These are phyloP conservation scores for Hermetia illucens DNA, from an alignment of 1,140 invertebrate genomes.

Conservation along the genomic window DNA sequence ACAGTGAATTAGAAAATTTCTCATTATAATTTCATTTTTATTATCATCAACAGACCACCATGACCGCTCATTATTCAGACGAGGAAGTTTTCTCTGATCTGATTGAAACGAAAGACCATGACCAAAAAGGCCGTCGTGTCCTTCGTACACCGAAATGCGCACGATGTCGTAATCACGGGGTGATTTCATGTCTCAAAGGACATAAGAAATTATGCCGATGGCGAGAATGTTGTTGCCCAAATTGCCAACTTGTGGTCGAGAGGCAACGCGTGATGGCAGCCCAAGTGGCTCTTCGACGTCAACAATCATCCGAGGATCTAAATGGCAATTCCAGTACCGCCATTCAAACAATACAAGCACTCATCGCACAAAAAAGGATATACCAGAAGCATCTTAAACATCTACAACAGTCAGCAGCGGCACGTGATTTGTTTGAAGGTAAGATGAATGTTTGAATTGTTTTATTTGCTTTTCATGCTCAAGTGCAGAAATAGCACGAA, in stretches of 20 bases:
- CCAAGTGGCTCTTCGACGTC: conserved; percentile 52
- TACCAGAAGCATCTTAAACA: conserved; percentile 43
- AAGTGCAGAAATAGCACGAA: too few relatives aligned
- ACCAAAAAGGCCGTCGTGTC: conserved; percentile 14
- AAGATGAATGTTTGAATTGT: too few relatives aligned
- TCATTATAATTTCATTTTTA: too few relatives aligned
- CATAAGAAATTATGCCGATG: conserved; percentile 70
- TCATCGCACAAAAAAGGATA: conserved; percentile 37
- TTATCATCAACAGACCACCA: too few relatives aligned
- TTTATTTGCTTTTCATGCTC: too few relatives aligned
- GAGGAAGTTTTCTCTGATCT: too few relatives aligned
- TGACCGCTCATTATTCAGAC: too few relatives aligned
- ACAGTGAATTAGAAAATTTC: too few relatives aligned
- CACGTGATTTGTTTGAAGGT: too few relatives aligned
- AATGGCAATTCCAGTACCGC: not conserved
- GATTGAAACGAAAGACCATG: not conserved
- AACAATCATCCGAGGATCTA: conserved; percentile 41
- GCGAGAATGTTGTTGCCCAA: conserved; percentile 68
- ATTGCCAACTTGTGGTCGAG: conserved; percentile 76
- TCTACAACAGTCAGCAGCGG: conserved; percentile 38
- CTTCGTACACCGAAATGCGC: conserved; percentile 75
- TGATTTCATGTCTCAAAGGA: conserved; percentile 75
- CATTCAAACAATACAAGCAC: conserved; percentile 29
- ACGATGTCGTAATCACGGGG: conserved; percentile 75
- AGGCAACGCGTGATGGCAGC: conserved; percentile 82